These are phyloP conservation scores for Hipposideros larvatus DNA, from an alignment of 2,797 vertebrate genomes.

Conservation along the genomic window DNA sequence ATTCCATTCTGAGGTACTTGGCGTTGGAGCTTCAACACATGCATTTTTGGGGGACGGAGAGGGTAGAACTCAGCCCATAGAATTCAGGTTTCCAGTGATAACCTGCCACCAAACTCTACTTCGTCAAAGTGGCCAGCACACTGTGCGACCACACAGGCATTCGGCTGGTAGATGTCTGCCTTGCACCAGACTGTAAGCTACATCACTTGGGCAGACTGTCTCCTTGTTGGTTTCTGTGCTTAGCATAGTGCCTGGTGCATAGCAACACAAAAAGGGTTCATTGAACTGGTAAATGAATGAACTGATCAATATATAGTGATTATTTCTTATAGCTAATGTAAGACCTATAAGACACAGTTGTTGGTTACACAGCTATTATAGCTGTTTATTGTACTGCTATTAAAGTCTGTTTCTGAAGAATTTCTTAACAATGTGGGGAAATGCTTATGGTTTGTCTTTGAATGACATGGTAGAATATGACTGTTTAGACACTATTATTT, in stretches of 20 bases:
- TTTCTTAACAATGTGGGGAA: neutral
- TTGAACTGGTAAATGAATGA: neutral
- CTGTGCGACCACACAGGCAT: fast-evolving
- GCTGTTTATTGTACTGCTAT: neutral
- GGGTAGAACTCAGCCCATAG: neutral
- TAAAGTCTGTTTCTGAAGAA: neutral
- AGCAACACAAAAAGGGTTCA: neutral
- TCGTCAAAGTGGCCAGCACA: neutral
- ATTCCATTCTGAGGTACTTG: neutral
- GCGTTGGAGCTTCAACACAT: neutral
- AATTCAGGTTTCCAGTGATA: neutral
- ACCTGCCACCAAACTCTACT: neutral
- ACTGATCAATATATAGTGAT: neutral
- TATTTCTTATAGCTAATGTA: neutral
- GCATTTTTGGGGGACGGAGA: no score
- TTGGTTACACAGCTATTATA: neutral
- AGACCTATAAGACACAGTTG: neutral
- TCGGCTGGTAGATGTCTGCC: neutral
- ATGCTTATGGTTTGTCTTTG: neutral
- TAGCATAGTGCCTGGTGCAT: no score
- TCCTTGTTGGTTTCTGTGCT: no score
- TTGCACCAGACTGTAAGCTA: neutral
- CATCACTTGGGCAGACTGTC: fast-evolving
- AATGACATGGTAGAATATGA: neutral
- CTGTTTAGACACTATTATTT: neutral